phyloP scores from a whole-genome alignment of 2,888 invertebrate genomes.

The Poecilus cupreus region DNA sequence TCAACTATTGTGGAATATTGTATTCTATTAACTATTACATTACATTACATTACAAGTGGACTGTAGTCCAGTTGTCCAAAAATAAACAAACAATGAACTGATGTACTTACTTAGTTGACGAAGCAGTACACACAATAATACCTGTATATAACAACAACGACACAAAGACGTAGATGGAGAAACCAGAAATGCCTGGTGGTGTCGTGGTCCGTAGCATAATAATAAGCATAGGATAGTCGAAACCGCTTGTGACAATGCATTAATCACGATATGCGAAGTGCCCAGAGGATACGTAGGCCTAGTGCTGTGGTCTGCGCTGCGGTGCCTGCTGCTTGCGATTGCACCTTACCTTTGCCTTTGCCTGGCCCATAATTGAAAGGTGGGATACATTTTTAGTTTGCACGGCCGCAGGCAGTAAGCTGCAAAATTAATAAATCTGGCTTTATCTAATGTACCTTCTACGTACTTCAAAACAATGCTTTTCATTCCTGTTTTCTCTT shows the following conservation, averaged over 20 bases:
- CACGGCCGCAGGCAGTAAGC: slow-evolving; percentile 34
- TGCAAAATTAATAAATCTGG: slow-evolving; percentile 58
- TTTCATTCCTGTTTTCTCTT: slow-evolving; percentile 38
- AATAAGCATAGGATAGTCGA: slow-evolving; percentile 35
- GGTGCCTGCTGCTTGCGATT: neutral
- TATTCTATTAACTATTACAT: too few relatives aligned
- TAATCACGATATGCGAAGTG: slow-evolving; percentile 55
- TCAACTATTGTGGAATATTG: too few relatives aligned
- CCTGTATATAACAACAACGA: too few relatives aligned
- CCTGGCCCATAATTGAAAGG: slow-evolving; percentile 55
- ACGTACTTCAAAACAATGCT: slow-evolving; percentile 54
- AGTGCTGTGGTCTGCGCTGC: slow-evolving; percentile 12
- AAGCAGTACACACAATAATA: too few relatives aligned
- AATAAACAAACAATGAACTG: too few relatives aligned
- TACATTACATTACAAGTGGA: too few relatives aligned
- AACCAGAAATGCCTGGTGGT: neutral
- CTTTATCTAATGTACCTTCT: slow-evolving; percentile 58
- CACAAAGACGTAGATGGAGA: neutral
- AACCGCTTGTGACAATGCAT: slow-evolving; percentile 56
- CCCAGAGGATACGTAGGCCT: slow-evolving; percentile 50
- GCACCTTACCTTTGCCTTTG: neutral
- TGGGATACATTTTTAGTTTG: slow-evolving; percentile 57
- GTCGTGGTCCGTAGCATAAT: neutral
- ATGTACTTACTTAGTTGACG: too few relatives aligned
- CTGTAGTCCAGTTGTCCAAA: too few relatives aligned